These are phyloP conservation scores for Mormyrus lacerda DNA, from an alignment of 2,113 vertebrate species.

Conservation along the genomic window DNA sequence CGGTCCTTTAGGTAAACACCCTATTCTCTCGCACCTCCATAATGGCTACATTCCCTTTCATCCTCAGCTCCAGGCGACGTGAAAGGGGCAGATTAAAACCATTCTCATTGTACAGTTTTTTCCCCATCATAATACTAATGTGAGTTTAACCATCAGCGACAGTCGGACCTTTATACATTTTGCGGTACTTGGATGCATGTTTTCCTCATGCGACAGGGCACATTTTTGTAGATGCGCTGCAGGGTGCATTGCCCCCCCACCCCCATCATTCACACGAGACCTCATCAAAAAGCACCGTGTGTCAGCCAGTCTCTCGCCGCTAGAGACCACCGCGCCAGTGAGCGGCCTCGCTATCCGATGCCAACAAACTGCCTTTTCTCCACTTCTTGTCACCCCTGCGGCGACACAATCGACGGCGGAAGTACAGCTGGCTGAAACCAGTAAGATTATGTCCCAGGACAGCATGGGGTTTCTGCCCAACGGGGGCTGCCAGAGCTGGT, in stretches of 20 bases:
- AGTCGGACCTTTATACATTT: not conserved
- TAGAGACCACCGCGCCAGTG: not conserved
- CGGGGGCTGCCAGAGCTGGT: too few species aligned
- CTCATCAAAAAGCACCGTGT: not conserved
- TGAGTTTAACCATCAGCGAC: not conserved
- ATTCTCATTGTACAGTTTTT: not conserved
- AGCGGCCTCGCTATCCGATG: not conserved
- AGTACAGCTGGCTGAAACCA: not conserved
- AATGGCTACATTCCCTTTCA: not conserved
- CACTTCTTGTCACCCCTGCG: not conserved
- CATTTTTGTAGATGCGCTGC: not conserved
- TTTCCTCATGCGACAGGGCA: not conserved
- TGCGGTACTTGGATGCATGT: not conserved
- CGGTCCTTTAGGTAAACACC: not conserved
- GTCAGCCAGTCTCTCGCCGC: not conserved
- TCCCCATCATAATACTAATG: not conserved
- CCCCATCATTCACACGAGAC: not conserved
- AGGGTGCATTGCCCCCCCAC: not conserved
- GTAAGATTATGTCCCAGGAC: not conserved
- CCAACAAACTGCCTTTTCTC: not conserved
- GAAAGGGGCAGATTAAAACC: not conserved
- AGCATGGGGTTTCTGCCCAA: not conserved
- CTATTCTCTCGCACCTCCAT: not conserved
- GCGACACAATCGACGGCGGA: not conserved
- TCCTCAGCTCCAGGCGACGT: not conserved